These are phyloP conservation scores for Basileuterus tristriatus DNA, from an alignment of 2,797 vertebrate species.

Conservation along the genomic window DNA sequence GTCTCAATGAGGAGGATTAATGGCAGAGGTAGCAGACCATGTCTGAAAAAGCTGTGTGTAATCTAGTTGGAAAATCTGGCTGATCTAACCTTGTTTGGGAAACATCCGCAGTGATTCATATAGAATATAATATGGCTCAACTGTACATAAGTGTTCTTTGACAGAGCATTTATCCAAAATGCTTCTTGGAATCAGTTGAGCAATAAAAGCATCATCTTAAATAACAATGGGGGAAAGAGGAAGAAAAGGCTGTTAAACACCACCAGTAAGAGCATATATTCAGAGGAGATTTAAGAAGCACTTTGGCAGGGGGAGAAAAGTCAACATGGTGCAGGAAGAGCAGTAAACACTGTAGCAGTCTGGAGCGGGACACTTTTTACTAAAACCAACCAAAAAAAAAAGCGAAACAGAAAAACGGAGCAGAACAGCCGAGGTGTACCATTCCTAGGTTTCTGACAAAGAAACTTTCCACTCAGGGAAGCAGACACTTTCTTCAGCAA, in stretches of 20 bases:
- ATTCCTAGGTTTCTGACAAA: background rate
- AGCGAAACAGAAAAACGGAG: background rate
- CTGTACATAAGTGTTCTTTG: slow-evolving; percentile 46
- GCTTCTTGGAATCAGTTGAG: slow-evolving; percentile 35
- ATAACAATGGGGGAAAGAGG: slow-evolving; percentile 1
- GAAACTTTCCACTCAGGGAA: background rate
- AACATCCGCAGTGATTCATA: background rate
- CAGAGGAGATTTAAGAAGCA: slow-evolving; percentile 8
- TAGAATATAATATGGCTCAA: slow-evolving; percentile 23
- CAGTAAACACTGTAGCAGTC: background rate
- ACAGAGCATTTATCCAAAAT: slow-evolving; percentile 51
- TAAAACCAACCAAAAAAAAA: background rate
- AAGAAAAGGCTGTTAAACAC: slow-evolving; percentile 24
- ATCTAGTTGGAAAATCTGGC: slow-evolving; percentile 46
- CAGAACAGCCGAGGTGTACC: background rate
- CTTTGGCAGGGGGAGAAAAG: slow-evolving; percentile 4
- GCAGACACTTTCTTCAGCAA: background rate
- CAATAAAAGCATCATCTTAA: slow-evolving; percentile 38
- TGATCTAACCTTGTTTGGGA: slow-evolving; percentile 42
- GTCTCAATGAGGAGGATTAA: slow-evolving; percentile 27
- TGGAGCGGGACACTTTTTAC: background rate
- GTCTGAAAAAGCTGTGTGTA: slow-evolving; percentile 36
- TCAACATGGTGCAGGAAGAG: background rate
- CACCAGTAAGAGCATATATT: background rate
- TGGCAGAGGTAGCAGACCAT: background rate